Evolutionary conservation across 2,113 vertebrate species (phyloP), one percentile per base, ranked within the genome.

Genomic region (Plotosus lineatus): DNA sequence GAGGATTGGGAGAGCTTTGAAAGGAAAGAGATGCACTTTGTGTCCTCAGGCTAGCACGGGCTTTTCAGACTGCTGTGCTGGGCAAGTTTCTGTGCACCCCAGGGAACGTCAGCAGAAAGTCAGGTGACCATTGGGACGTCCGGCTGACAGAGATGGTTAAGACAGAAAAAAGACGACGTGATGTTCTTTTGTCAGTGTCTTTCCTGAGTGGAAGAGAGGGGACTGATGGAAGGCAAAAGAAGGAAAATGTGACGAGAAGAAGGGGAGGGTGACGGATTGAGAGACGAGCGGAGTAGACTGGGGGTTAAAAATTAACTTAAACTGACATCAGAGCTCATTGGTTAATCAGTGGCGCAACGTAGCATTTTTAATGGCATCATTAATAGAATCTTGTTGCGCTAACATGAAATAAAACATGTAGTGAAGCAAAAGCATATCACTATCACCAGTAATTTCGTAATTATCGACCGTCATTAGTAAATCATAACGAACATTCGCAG

Each of bases 361-460:
- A 42, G 28, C 76, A 74, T 79, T 79, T n/a, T 74, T 51, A 83
- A 65, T 74, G 28, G 51, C 71, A 38, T 73, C 42, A 78, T 87
- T 89, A 88, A 68, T 77, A 40, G 11, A 44, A 77, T 69, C 73
- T 58, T 80, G 77, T 80, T 68, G 36, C 90, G 82, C 82, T 69
- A 74, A 79, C 55, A 85, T 85, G 73, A 81, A 88, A 85, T 89
- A 87, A 84, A 85, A 87, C 86, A 87, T 91, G 88, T 77, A 85
- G 84, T 77, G 85, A 88, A 87, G 85, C 86, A 86, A 89, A 90
- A 66, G 69, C 63, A 74, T 76, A 73, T 83, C 85, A 88, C 85
- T 86, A 88, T 90, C 87, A 87, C 89, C 60, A 40, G 87, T 90
- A 91, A 92, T 91, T 90, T 88, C 84, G 85, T 86, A 90, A 90